Base-by-base conservation (phyloP, 2,113 vertebrate genomes). In the Gallinago jamesoni region DNA sequence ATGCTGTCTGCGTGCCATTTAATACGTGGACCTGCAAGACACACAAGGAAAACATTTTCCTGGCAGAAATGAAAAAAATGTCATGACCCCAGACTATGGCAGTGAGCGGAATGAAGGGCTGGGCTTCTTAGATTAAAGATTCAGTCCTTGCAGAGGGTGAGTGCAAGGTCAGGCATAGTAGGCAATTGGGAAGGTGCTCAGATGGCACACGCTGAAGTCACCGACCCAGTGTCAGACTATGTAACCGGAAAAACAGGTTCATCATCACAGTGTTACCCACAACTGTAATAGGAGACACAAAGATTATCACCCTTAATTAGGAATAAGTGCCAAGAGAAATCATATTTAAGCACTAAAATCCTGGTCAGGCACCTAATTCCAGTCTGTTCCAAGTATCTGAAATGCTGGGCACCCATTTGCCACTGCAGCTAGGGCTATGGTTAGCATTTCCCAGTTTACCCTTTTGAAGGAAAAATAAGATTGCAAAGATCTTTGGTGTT, bases 71-170 rank as follows among this genome's bases (percentile, higher is more conserved):
- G 76, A 43, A 48, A 84, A 79, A 91, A 50, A 41, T 76, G 33
- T 94, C 75, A 53, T 50, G 50, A 96, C 81, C 70, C 35, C 31
- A 35, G 69, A 60, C 70, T 73, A 63, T 1, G 3, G 39, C 2
- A 1, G 35, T 45, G 62, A 62, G 43, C 73, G 31, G 48, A 87
- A 72, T 31, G 87, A 85, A 93, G 20, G 67, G 6, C 30, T 89
- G 77, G 27, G 48, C 84, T 72, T 83, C 93, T 94, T 69, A 69
- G 77, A 68, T 91, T 75, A 89, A 95, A 87, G 59, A 84, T 96
- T 66, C 75, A 90, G 63, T 87, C 62, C 57, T 73, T 87, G 33
- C 45, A 41, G 31, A 4, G 25, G 75, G 27, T 63, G n/a, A 82
- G 23, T 14, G 21, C 21, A n/a, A 77, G 63, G 53, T 86, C 82